Conservation (phyloP, 1,140 invertebrate species). For the Lepidotrigona ventralis region DNA sequence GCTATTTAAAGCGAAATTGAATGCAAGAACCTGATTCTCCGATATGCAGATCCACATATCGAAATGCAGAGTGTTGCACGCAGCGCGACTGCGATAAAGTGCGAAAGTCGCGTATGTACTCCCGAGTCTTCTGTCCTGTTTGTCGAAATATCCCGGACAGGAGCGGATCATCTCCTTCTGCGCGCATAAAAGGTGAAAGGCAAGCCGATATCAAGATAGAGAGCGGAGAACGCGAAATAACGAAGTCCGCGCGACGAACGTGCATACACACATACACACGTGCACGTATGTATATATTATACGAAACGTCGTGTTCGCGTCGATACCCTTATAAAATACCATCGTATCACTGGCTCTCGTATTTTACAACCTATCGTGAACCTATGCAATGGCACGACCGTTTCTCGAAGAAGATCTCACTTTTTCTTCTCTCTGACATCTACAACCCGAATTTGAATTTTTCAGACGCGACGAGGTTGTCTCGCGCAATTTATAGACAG, state of each 20-base stretch:
- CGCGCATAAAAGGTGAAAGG: slow-evolving; percentile 25
- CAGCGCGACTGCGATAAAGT: neutral
- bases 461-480: neutral
- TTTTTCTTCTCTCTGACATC: neutral
- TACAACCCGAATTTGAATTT: neutral
- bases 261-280: neutral
- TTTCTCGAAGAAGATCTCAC: neutral
- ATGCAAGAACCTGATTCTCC: neutral
- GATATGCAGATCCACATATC: neutral
- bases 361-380: slow-evolving; percentile 5
- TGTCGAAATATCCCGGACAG: neutral
- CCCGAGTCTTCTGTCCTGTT: neutral
- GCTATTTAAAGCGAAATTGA: neutral
- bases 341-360: neutral
- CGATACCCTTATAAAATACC: slow-evolving; percentile 9
- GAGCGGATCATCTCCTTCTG: slow-evolving; percentile 15
- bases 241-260: neutral
- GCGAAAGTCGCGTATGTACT: neutral
- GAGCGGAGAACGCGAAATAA: slow-evolving; percentile 6
- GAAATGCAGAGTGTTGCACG: neutral
- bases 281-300: too few species aligned
- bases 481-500: neutral
- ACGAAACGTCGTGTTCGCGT: neutral
- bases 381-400: neutral
- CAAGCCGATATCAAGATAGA: neutral